Evolutionary conservation across 2,113 vertebrate species (phyloP).

Genomic region (Bostrychus sinensis): DNA sequence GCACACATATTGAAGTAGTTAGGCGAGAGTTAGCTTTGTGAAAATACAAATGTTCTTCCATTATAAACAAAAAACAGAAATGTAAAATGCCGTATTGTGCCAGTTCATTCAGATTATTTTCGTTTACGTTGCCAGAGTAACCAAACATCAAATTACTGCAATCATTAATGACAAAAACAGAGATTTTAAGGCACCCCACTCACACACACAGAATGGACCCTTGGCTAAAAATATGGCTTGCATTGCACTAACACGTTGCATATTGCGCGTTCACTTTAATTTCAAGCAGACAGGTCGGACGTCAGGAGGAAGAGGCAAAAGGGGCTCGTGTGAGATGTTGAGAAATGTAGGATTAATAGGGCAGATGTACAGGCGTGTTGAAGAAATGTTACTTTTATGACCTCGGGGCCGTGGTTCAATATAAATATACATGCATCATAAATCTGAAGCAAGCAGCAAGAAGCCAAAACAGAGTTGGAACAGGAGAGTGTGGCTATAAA

Average conservation of each 20-base stretch:
- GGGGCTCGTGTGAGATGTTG: not conserved
- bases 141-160: conserved; percentile 6
- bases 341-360: conserved; percentile 62
- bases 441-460: conserved; percentile 42
- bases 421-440: conserved; percentile 69
- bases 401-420: conserved; percentile 59
- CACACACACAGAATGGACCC: conserved; percentile 7
- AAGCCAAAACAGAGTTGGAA: conserved; percentile 47
- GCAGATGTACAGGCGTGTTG: conserved; percentile 64
- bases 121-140: conserved; percentile 21
- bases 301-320: not conserved
- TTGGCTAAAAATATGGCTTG: conserved; percentile 33
- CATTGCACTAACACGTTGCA: conserved; percentile 34
- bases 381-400: conserved; percentile 73
- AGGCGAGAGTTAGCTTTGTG: not conserved
- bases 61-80: conserved; percentile 2
- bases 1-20: conserved; percentile 27
- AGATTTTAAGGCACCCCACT: conserved; percentile 10
- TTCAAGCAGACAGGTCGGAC: conserved; percentile 26
- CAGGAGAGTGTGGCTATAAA: not conserved
- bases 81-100: too few species aligned
- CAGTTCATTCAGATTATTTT: too few species aligned
- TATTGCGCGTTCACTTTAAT: conserved; percentile 20
- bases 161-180: conserved; percentile 18
- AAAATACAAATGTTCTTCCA: conserved; percentile 7